These are phyloP conservation scores for Poeciliopsis presidionis DNA, from an alignment of 2,797 vertebrate genomes.

Conservation along the genomic window DNA sequence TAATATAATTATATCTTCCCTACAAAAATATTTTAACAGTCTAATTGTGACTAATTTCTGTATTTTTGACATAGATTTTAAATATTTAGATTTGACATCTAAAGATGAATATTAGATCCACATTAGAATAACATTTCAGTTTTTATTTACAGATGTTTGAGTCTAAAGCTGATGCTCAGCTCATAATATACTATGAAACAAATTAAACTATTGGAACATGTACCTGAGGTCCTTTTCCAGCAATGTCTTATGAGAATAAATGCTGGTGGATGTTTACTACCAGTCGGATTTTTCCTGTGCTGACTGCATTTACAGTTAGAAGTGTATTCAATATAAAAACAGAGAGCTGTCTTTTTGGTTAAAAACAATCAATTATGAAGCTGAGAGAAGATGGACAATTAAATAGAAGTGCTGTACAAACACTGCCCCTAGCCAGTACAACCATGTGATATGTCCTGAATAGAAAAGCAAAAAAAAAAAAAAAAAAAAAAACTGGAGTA, in stretches of 20 bases:
- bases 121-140: not conserved
- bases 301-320: not conserved
- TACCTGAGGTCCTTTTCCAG: not conserved
- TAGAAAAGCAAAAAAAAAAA: not conserved
- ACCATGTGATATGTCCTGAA: not conserved
- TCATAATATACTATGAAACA: not conserved
- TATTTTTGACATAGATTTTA: not conserved
- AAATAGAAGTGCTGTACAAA: not conserved
- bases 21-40: not conserved
- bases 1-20: not conserved
- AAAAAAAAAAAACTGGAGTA: not conserved
- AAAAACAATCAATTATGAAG: slow-evolving; percentile 4
- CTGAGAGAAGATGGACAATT: not conserved
- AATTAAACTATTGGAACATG: not conserved
- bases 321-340: not conserved
- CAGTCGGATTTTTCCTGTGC: not conserved
- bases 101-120: slow-evolving; percentile 7
- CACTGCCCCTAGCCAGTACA: not conserved
- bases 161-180: not conserved
- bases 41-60: not conserved
- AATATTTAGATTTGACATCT: not conserved
- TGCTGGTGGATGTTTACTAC: not conserved
- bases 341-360: not conserved
- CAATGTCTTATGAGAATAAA: not conserved
- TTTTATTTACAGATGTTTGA: not conserved